phyloP scores from a whole-genome alignment of 1,140 invertebrate genomes.

The Drosophila melanica region DNA sequence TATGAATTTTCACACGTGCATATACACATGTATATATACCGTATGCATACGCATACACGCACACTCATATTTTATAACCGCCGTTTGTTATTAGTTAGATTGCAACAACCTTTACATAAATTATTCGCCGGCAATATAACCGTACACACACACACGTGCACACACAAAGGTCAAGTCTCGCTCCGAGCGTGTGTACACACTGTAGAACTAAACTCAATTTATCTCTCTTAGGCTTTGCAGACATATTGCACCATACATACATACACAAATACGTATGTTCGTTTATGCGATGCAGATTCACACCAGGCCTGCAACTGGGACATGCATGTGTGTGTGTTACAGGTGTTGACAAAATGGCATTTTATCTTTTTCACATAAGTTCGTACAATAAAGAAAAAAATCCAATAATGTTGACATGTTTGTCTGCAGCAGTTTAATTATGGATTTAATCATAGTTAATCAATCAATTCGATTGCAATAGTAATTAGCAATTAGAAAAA shows the following conservation, averaged over 20 bases:
- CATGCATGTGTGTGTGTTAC: too few species aligned
- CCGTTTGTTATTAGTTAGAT: background rate
- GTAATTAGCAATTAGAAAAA: slow-evolving; percentile 28
- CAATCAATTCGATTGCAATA: slow-evolving; percentile 22
- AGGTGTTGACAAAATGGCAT: slow-evolving; percentile 7
- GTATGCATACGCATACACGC: background rate
- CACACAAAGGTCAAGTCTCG: background rate
- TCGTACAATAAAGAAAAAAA: background rate
- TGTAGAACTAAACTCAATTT: slow-evolving; percentile 3
- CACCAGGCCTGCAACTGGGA: background rate
- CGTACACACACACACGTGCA: background rate
- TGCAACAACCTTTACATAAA: slow-evolving; percentile 12
- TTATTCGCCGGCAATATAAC: slow-evolving; percentile 10
- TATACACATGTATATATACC: background rate
- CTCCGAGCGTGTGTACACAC: background rate
- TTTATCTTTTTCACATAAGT: slow-evolving; percentile 13
- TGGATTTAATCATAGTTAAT: slow-evolving; percentile 7
- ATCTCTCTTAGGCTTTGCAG: slow-evolving; percentile 1
- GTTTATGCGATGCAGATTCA: background rate
- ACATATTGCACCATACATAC: background rate
- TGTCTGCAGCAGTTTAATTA: background rate
- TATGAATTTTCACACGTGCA: background rate
- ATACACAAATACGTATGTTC: background rate
- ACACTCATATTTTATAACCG: background rate
- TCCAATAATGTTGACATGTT: background rate